phyloP scores from a whole-genome alignment of 2,797 vertebrate genomes.

The Vespertilio murinus region DNA sequence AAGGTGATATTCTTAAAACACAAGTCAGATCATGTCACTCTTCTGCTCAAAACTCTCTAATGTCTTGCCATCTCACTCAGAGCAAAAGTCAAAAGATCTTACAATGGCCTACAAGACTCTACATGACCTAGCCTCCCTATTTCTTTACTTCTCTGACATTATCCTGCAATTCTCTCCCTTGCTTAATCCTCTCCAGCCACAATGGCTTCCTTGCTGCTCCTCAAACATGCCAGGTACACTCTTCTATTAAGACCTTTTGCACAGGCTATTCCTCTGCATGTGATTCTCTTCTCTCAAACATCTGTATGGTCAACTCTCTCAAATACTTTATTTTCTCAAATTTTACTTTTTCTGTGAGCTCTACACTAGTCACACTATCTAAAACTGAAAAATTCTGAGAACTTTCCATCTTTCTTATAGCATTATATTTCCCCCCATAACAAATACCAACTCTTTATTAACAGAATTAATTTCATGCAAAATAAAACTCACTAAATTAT shows the following conservation, averaged over 20 bases:
- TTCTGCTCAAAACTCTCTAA: conserved; percentile 10
- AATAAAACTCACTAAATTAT: not conserved
- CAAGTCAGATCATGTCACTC: conserved; percentile 32
- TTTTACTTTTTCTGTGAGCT: not conserved
- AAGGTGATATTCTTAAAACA: not conserved
- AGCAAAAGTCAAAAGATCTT: conserved; percentile 42
- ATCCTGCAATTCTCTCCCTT: conserved; percentile 1
- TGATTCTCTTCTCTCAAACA: not conserved
- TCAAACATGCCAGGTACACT: not conserved
- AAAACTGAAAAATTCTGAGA: conserved; percentile 18
- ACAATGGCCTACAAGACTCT: not conserved
- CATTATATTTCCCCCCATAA: not conserved
- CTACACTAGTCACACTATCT: not conserved
- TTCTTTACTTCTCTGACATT: not conserved
- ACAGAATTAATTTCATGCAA: not conserved
- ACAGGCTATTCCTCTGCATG: not conserved
- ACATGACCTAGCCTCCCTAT: not conserved
- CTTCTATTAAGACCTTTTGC: not conserved
- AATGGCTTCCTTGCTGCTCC: not conserved
- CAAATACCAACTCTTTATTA: not conserved
- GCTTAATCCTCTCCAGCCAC: not conserved
- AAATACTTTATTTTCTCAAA: not conserved
- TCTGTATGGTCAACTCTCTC: not conserved
- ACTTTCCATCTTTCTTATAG: not conserved
- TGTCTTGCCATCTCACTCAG: conserved; percentile 23